A percentile compares a stretch with the other conserved stretches of the same genome.
Conservation (phyloP, 2,113 vertebrate species). For the Actinemys pallida region DNA sequence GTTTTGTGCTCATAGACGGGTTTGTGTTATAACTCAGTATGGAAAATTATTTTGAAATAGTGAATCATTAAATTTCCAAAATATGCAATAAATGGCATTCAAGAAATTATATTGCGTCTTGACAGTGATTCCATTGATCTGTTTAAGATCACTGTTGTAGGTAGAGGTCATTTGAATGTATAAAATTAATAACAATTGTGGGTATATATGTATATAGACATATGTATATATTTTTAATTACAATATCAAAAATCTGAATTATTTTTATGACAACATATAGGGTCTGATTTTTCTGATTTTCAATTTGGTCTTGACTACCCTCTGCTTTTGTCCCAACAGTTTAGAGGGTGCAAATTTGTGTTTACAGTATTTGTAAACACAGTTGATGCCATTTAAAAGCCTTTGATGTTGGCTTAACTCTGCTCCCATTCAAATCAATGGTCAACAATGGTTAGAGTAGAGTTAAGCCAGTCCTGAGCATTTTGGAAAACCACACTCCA, state of each 20-base stretch:
- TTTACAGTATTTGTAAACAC: background rate
- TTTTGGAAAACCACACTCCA: constrained; percentile 42
- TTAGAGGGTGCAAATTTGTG: background rate
- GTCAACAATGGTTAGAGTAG: constrained; percentile 25
- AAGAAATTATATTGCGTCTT: background rate
- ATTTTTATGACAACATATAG: background rate
- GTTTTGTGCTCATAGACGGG: background rate
- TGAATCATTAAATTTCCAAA: constrained; percentile 48
- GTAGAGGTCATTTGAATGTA: background rate
- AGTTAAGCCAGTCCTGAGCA: constrained; percentile 21
- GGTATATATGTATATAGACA: background rate
- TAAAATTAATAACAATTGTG: background rate
- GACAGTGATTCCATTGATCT: background rate
- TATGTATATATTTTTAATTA: background rate
- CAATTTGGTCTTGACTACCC: background rate
- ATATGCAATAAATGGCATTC: constrained; percentile 2
- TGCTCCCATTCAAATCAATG: background rate
- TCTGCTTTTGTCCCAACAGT: background rate
- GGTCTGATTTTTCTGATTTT: background rate
- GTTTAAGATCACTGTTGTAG: background rate
- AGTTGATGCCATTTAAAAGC: constrained; percentile 26
- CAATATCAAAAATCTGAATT: background rate
- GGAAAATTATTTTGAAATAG: constrained; percentile 40
- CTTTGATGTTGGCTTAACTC: constrained; percentile 12
- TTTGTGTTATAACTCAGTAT: constrained; percentile 1